Percentiles rank a stretch among this genome's conserved stretches.
phyloP scores from a whole-genome alignment of 2,797 vertebrate species.

The Tokudaia tokunoshimensis region DNA sequence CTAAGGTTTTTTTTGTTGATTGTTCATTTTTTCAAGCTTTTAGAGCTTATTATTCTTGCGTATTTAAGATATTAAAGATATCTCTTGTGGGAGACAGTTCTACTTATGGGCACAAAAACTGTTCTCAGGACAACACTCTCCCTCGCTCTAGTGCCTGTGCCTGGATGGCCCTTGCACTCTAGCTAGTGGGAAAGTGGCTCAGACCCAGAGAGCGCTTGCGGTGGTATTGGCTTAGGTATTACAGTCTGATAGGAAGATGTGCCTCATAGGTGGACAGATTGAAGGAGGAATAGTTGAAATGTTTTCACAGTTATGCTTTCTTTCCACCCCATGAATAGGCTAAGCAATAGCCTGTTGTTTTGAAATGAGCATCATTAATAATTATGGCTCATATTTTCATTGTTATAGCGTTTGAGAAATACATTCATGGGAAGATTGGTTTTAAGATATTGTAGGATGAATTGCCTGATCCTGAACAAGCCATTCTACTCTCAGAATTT shows the following conservation, averaged over 20 bases:
- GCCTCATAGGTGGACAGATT: not conserved
- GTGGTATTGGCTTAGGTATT: not conserved
- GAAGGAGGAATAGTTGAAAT: constrained; percentile 9
- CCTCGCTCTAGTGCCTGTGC: not conserved
- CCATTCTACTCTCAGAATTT: constrained; percentile 51
- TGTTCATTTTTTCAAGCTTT: not conserved
- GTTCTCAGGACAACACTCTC: not conserved
- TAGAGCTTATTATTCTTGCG: constrained; percentile 32
- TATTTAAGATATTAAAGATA: constrained; percentile 16
- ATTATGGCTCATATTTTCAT: constrained; percentile 71
- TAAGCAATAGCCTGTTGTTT: constrained; percentile 68
- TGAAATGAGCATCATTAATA: constrained; percentile 71
- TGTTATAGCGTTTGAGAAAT: constrained; percentile 62
- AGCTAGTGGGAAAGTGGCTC: not conserved
- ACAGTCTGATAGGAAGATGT: not conserved
- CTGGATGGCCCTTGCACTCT: not conserved
- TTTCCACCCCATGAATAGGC: constrained; percentile 55
- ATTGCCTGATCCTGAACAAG: not conserved
- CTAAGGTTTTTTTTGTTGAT: not conserved
- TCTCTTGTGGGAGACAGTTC: not conserved
- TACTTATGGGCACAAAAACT: not conserved
- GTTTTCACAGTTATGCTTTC: constrained; percentile 54
- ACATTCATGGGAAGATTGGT: constrained; percentile 4
- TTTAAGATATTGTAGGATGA: constrained; percentile 1
- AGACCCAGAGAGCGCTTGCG: not conserved